These are phyloP conservation scores for Lophura nycthemera DNA, from an alignment of 2,113 vertebrate genomes.

Conservation along the genomic window DNA sequence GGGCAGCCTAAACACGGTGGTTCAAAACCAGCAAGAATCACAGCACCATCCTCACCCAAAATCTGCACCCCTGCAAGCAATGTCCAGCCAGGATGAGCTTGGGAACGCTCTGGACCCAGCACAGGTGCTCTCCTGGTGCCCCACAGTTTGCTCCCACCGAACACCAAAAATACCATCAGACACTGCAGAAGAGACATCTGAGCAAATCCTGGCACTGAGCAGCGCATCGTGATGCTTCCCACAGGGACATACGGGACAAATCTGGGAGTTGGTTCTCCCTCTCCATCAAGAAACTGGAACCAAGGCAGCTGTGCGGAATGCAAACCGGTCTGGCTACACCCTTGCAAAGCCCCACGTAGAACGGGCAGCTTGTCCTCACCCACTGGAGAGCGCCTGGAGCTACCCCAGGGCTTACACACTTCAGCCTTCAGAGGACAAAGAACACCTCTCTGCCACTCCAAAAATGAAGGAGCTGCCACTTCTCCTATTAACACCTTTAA, in stretches of 20 bases:
- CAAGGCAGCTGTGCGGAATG: accelerated
- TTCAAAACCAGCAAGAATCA: neutral
- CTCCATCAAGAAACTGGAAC: neutral
- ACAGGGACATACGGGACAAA: neutral
- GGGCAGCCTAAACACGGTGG: accelerated
- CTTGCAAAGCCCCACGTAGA: neutral
- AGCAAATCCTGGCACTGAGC: neutral
- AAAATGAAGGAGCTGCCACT: conserved; percentile 27
- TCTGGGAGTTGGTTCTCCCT: neutral
- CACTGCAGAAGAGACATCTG: neutral
- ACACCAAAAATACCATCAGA: conserved; percentile 31
- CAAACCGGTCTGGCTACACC: neutral
- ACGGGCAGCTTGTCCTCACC: neutral
- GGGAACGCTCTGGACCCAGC: accelerated
- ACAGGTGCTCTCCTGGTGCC: neutral
- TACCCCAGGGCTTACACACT: neutral
- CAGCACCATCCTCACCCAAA: neutral
- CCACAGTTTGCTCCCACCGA: neutral
- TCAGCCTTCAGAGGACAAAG: neutral
- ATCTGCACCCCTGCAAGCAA: neutral
- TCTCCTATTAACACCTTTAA: conserved; percentile 59
- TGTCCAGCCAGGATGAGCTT: neutral
- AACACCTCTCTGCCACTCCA: neutral
- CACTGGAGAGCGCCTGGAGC: neutral
- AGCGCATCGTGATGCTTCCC: neutral